Base-by-base conservation (phyloP, 2,797 vertebrate genomes). In the Hemibagrus guttatus region DNA sequence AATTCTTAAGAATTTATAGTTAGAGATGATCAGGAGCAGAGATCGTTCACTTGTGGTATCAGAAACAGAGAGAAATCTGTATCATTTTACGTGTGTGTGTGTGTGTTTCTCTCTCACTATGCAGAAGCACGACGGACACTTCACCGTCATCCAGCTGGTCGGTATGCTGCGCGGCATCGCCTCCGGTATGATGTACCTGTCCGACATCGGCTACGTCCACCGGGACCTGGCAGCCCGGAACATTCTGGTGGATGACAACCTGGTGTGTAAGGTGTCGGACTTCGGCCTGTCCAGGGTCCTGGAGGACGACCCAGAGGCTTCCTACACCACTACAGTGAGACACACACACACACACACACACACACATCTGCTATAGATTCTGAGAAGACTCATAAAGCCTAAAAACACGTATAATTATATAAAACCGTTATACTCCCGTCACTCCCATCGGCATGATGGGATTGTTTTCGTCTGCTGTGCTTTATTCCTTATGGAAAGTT, bases 191-290 rank as follows among this genome's bases (percentile, higher is more conserved):
- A 97, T 96, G 91, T 99, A 98, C 91, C 98, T 99, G 83, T 98
- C 98, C 0, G 98, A 99, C 61, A 98, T 99, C 95, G 97, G 98
- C 86, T 99, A 99, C 0, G 96, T 99, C 83, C 98, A 99, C 94
- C 96, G 98, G 26, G 98, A 99, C 87, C 95, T 99, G 21, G 98
- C 98, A 0, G 98, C 98, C 8, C 96, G 98, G 11, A 99, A 99
- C 93, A 98, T 99, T 91, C 92, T 99, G 91, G 97, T 99, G 86
- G 94, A 95, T 86, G 93, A 93, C 82, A 98, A 96, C 92, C 92
- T 99, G 88, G 97, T 98, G 91, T 99, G 98, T 90, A 99, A 99
- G 93, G 97, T 99, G 88, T 99, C 98, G 0, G 98, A 99, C 89
- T 99, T 99, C 75, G 98, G 98, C 87, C 96, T 99, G 94, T 99